Conservation (phyloP, 2,888 invertebrate genomes). For the Megamerina dolium region DNA sequence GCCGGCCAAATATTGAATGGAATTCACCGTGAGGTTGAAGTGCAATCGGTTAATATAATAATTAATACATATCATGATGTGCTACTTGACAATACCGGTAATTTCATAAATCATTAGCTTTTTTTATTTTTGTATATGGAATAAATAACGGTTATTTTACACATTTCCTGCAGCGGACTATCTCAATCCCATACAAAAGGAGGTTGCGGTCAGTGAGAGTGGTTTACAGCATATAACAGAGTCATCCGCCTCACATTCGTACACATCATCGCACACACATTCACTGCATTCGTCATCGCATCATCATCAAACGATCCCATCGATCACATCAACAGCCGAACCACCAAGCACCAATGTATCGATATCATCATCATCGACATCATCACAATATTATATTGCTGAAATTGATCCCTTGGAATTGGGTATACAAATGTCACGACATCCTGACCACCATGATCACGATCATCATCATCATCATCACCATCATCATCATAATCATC, state of each 20-base stretch:
- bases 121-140: not conserved
- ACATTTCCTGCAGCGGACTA: conserved; percentile 52
- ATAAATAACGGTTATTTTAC: not conserved
- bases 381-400: conserved; percentile 43
- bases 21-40: conserved; percentile 56
- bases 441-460: not conserved
- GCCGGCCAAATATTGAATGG: conserved; percentile 59
- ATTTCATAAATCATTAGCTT: not conserved
- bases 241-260: conserved; percentile 3
- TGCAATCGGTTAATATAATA: conserved; percentile 52
- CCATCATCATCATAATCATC: too few relatives aligned
- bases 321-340: too few relatives aligned
- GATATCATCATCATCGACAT: conserved; percentile 6
- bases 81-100: conserved; percentile 42
- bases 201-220: conserved; percentile 69
- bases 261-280: too few relatives aligned
- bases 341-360: too few relatives aligned
- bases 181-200: conserved; percentile 66
- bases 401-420: conserved; percentile 50
- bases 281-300: too few relatives aligned
- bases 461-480: conserved; percentile 4
- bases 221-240: conserved; percentile 53
- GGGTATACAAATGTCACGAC: conserved; percentile 47
- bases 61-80: conserved; percentile 47
- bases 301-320: too few relatives aligned